Evolutionary conservation across 2,888 invertebrate species (phyloP).

Genomic region (Melieria crassipennis): DNA sequence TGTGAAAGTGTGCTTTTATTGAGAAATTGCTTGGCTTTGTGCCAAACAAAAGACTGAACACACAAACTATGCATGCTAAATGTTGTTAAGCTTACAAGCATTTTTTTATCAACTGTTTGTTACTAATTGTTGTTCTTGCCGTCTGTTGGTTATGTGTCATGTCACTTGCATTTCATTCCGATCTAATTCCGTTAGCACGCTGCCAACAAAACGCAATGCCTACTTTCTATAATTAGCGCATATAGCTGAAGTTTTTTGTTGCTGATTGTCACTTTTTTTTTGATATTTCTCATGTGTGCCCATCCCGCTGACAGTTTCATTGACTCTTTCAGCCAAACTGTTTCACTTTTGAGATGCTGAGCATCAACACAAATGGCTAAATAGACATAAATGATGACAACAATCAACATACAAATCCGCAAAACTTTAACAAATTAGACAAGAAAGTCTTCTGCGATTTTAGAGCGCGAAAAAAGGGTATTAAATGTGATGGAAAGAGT

Average conservation of each 20-base stretch:
- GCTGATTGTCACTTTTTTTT: neutral
- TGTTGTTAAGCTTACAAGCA: too few relatives aligned
- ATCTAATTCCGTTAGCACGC: neutral
- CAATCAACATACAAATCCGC: conserved; percentile 21
- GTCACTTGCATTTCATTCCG: too few relatives aligned
- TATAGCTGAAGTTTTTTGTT: neutral
- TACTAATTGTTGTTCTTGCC: neutral
- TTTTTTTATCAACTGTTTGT: too few relatives aligned
- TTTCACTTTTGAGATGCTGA: conserved; percentile 22
- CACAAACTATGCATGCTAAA: too few relatives aligned
- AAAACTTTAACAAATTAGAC: conserved; percentile 6
- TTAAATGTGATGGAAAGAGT: conserved; percentile 45
- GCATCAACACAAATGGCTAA: neutral
- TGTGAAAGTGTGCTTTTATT: too few relatives aligned
- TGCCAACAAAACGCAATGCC: conserved; percentile 6
- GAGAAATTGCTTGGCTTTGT: too few relatives aligned
- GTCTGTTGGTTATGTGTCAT: neutral
- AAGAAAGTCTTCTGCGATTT: conserved; percentile 1
- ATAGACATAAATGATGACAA: neutral
- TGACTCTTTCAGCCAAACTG: neutral
- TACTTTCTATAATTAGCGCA: conserved; percentile 29
- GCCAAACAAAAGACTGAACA: too few relatives aligned
- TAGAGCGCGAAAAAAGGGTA: neutral
- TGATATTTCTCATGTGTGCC: neutral
- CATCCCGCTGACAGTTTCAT: too few relatives aligned